Percentiles rank a stretch among this genome's conserved stretches.
Evolutionary conservation across 2,797 vertebrate genomes (phyloP).

Genomic region (Loriculus beryllinus): DNA sequence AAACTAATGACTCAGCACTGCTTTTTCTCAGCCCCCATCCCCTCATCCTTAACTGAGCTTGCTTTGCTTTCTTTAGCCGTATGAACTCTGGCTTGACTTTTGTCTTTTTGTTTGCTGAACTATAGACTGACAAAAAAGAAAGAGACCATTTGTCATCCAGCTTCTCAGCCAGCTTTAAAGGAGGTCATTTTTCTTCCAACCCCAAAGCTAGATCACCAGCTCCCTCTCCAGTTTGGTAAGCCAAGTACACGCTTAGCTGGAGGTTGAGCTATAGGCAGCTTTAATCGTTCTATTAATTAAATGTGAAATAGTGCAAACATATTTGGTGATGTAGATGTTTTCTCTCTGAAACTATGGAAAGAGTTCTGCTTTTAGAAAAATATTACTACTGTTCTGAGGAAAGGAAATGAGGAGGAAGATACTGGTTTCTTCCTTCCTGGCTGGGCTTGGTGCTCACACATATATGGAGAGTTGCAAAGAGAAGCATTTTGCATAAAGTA

Average conservation of each 20-base stretch:
- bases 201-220: slow-evolving; percentile 79
- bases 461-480: not conserved
- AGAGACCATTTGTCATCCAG: slow-evolving; percentile 83
- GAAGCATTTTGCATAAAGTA: not conserved
- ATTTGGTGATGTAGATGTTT: not conserved
- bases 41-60: not conserved
- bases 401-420: not conserved
- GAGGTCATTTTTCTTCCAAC: slow-evolving; percentile 78
- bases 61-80: not conserved
- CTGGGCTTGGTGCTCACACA: not conserved
- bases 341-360: not conserved
- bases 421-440: not conserved
- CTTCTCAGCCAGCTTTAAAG: slow-evolving; percentile 74
- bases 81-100: slow-evolving; percentile 44
- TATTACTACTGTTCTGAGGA: not conserved
- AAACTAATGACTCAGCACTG: not conserved
- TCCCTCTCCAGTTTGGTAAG: slow-evolving; percentile 86
- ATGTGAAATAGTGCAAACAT: not conserved
- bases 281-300: not conserved
- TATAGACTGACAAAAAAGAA: slow-evolving; percentile 78
- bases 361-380: not conserved
- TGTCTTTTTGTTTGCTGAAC: slow-evolving; percentile 61
- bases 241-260: not conserved
- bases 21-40: not conserved
- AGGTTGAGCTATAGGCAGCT: not conserved